Evolutionary conservation across 2,113 vertebrate species (phyloP), one percentile per base, ranked within the genome.

Genomic region (Arizona elegans): DNA sequence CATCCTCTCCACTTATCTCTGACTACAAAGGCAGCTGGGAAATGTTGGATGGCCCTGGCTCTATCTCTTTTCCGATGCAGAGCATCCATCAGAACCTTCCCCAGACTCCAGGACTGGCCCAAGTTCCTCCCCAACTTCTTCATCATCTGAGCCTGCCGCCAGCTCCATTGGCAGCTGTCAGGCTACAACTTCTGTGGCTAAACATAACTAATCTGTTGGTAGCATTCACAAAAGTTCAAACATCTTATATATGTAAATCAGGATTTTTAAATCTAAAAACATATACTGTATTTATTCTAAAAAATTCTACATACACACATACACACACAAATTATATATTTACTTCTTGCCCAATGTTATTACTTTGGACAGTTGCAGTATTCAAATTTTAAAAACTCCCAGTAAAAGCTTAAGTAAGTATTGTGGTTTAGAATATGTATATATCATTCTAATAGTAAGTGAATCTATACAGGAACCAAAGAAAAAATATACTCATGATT

Each of bases 401-500:
- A 81, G 33, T 38, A 81, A 81, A 8, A 81, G 3, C 7, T 70
- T 70, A 70, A 70, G 10, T 29, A 33, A 33, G 17, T 38, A 81
- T 38, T 7, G 38, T 81, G 7, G 8, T 81, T 81, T 43, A 81
- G 33, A 81, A 11, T 94, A 87, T 91, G 94, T 94, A 33, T 5
- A 70, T 95, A 91, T 92, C 93, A 15, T 29, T 91, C 94, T 93
- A 93, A 8, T 21, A 43, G 52, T 70, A 70, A 70, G 5, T 70
- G 65, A 33, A 21, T 75, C n/a, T 19, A 26, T 50, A 85, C 33
- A 33, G 23, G 26, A 90, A 47, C 29, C 47, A 23, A 26, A 33
- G 15, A 54, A 2, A 70, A 12, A 70, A 26, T 86, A 24, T 43
- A 52, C 17, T 53, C 6, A 15, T 2, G 19, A 11, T 86, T 19